A percentile compares a stretch with the other conserved stretches of the same genome.
phyloP scores from a whole-genome alignment of 2,113 vertebrate genomes.

The Ictidomys tridecemlineatus region DNA sequence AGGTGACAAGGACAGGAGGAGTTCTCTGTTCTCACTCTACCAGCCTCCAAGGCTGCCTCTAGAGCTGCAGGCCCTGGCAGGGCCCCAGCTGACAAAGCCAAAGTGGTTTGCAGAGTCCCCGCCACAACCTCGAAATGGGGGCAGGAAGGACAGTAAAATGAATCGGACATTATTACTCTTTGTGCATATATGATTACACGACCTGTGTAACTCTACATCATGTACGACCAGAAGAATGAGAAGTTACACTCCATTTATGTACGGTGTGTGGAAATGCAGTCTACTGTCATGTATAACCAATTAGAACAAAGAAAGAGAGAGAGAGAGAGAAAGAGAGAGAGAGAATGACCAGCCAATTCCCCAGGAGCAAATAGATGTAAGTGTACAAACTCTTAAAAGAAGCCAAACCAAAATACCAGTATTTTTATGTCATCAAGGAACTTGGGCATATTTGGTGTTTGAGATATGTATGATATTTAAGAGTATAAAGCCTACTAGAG shows the following conservation, averaged over 20 bases:
- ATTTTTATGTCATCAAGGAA: slow-evolving; percentile 25
- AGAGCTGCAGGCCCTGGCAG: neutral
- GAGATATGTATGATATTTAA: neutral
- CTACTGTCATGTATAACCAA: too few relatives aligned
- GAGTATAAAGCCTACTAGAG: neutral
- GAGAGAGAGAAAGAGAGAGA: neutral
- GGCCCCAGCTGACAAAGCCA: neutral
- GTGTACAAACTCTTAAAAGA: neutral
- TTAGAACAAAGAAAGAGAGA: too few relatives aligned
- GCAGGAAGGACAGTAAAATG: too few relatives aligned
- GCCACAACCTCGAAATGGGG: neutral
- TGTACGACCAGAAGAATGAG: too few relatives aligned
- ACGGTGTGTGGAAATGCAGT: too few relatives aligned
- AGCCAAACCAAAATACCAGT: neutral
- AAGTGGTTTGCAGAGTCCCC: neutral
- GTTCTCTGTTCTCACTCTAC: neutral
- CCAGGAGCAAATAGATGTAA: neutral
- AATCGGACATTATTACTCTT: too few relatives aligned
- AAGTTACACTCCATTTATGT: too few relatives aligned
- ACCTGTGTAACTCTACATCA: too few relatives aligned
- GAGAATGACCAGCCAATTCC: neutral
- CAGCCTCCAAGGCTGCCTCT: neutral
- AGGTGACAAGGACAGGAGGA: neutral
- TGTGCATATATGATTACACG: too few relatives aligned
- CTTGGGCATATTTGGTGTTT: neutral